phyloP scores from a whole-genome alignment of 2,888 invertebrate genomes.

The Helicoverpa assulta region DNA sequence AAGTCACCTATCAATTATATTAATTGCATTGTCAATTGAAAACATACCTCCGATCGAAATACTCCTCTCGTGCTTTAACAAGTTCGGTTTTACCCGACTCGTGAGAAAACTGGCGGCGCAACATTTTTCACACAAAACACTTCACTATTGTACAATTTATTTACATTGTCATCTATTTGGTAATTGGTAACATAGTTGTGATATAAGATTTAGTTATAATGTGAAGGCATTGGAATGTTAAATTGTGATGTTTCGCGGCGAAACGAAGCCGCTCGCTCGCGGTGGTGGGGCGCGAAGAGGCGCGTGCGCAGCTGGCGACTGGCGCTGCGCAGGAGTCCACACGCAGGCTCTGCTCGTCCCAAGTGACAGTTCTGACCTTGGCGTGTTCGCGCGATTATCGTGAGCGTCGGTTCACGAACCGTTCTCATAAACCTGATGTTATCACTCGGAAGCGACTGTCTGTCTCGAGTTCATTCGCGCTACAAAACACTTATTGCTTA shows the following conservation, averaged over 20 bases:
- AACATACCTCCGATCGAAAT: slow-evolving; percentile 82
- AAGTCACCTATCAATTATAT: background rate
- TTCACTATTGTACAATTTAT: slow-evolving; percentile 42
- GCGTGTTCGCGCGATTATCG: slow-evolving; percentile 70
- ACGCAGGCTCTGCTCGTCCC: slow-evolving; percentile 73
- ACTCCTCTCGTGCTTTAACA: slow-evolving; percentile 80
- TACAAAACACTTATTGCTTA: slow-evolving; percentile 16
- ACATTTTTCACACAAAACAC: slow-evolving; percentile 68
- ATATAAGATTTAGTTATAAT: slow-evolving; percentile 41
- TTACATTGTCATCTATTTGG: slow-evolving; percentile 26
- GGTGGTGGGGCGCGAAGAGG: slow-evolving; percentile 65
- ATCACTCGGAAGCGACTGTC: slow-evolving; percentile 56
- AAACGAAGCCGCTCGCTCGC: background rate
- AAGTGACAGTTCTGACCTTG: slow-evolving; percentile 85
- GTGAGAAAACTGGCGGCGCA: slow-evolving; percentile 85
- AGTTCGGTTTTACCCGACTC: slow-evolving; percentile 85
- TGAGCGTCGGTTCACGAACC: slow-evolving; percentile 62
- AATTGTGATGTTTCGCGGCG: slow-evolving; percentile 15
- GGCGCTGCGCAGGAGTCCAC: slow-evolving; percentile 68
- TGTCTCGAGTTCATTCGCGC: slow-evolving; percentile 41
- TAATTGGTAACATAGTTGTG: slow-evolving; percentile 19
- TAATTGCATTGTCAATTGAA: slow-evolving; percentile 6
- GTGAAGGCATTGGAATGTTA: slow-evolving; percentile 33
- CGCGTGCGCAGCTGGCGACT: slow-evolving; percentile 66
- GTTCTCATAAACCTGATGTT: slow-evolving; percentile 64